Base-by-base conservation (phyloP, 1,140 invertebrate genomes). In the Drosophila eugracilis region DNA sequence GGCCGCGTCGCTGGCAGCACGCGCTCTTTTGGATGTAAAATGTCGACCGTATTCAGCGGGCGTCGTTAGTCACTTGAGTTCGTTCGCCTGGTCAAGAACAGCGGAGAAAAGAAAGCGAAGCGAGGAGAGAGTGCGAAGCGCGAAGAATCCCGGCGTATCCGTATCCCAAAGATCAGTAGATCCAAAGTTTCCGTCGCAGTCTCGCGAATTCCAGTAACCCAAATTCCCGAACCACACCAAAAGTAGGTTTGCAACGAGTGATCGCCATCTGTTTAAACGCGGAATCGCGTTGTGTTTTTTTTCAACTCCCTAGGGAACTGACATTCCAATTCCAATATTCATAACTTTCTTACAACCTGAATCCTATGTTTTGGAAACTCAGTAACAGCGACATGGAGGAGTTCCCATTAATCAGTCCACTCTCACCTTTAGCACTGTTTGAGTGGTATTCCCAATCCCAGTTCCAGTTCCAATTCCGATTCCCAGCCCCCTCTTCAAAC, bases 61-160 rank as follows among this genome's bases (percentile, higher is more conserved):
- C 73, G 67, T 70, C 71, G 80, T 86, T 85, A 85, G 81, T 85
- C 81, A 86, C 79, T 86, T 85, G 57, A 77, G 77, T 85, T 74
- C 77, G 81, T 81, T 86, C 69, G 81, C 54, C 67, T 86, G 77
- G 77, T 86, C 81, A 81, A 86, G 73, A 85, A 21, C 62, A 50
- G 49, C 55, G 30, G 41, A 44, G 47, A 53, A 26, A 36, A 15
- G 34, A 50, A 30, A 15, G 57, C 30, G 22, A 32, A 34, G 21
- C 22, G 36, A 36, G 17, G 47, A 32, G 34, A 36, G 17, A 54
- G 52, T 36, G n/a, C 48, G 48, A 53, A 62, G 30, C 22, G 48
- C 54, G 54, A 34, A 26, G 32, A 41, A 32, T 44, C 24, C 26
- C 69, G 53, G 37, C 22, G 28, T 14, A 22, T 42, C 36, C 36